phyloP scores from a whole-genome alignment of 2,888 invertebrate species.

The Actias luna region DNA sequence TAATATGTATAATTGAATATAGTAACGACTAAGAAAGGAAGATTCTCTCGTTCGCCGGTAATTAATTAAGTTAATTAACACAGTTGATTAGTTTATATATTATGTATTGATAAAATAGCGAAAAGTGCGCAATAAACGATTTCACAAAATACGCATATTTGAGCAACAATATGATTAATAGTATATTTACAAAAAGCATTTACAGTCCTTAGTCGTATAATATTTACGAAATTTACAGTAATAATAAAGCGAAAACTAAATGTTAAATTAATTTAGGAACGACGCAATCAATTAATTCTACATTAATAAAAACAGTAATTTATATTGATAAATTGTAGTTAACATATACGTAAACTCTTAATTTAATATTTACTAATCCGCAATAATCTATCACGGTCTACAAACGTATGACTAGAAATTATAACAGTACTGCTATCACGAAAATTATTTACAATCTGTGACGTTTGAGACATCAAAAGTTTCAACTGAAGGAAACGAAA shows the following conservation, averaged over 20 bases:
- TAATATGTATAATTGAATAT: constrained; percentile 20
- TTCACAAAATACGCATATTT: constrained; percentile 80
- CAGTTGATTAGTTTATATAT: constrained; percentile 54
- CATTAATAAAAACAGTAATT: neutral
- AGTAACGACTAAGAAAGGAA: constrained; percentile 42
- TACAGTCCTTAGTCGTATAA: constrained; percentile 32
- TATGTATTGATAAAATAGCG: constrained; percentile 74
- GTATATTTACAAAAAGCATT: constrained; percentile 75
- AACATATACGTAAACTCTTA: constrained; percentile 17
- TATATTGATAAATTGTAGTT: neutral
- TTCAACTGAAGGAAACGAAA: constrained; percentile 53
- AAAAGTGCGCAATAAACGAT: constrained; percentile 80
- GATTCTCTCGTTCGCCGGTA: constrained; percentile 62
- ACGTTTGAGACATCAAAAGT: constrained; percentile 61
- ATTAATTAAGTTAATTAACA: constrained; percentile 38
- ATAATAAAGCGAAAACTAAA: constrained; percentile 12
- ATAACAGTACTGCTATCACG: constrained; percentile 61
- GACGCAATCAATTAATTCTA: constrained; percentile 8
- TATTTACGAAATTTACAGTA: constrained; percentile 11
- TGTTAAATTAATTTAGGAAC: neutral
- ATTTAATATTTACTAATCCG: constrained; percentile 13
- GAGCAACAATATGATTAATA: constrained; percentile 75
- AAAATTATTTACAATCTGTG: constrained; percentile 59
- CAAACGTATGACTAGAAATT: constrained; percentile 49
- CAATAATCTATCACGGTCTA: constrained; percentile 28